A percentile compares a stretch with the other conserved stretches of the same genome.
phyloP scores from a whole-genome alignment of 1,140 invertebrate species.

The Yoshiicerus persimilis region DNA sequence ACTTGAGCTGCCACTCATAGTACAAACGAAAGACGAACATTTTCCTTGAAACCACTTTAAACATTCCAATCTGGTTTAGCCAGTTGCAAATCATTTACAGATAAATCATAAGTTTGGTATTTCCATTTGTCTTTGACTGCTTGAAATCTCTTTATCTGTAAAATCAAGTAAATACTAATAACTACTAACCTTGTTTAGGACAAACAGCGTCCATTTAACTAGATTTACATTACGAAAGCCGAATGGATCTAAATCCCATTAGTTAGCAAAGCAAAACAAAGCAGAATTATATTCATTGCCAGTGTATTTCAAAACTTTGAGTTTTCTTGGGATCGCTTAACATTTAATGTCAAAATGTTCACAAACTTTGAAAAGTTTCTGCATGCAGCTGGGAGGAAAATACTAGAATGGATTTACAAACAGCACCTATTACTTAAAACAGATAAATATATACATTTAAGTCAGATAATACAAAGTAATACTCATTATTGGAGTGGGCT shows the following conservation, averaged over 20 bases:
- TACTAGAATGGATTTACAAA: too few relatives aligned
- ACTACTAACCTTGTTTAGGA: background rate
- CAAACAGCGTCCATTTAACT: background rate
- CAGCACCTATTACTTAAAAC: background rate
- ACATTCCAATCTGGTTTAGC: background rate
- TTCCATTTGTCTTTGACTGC: background rate
- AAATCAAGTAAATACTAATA: background rate
- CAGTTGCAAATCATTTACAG: background rate
- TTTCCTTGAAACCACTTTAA: conserved; percentile 3
- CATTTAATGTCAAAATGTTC: too few relatives aligned
- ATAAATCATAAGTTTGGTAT: background rate
- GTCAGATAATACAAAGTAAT: background rate
- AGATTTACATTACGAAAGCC: background rate
- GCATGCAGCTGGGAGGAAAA: too few relatives aligned
- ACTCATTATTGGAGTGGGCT: background rate
- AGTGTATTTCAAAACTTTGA: too few relatives aligned
- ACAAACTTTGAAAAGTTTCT: too few relatives aligned
- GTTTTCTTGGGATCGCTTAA: too few relatives aligned
- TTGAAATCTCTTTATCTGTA: background rate
- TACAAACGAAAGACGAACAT: background rate
- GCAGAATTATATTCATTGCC: too few relatives aligned
- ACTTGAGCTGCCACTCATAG: background rate
- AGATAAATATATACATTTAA: background rate
- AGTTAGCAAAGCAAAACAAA: too few relatives aligned
- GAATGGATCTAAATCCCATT: background rate